Conservation (phyloP, 1,140 invertebrate genomes). For the Ceratoteleas bidentatus region DNA sequence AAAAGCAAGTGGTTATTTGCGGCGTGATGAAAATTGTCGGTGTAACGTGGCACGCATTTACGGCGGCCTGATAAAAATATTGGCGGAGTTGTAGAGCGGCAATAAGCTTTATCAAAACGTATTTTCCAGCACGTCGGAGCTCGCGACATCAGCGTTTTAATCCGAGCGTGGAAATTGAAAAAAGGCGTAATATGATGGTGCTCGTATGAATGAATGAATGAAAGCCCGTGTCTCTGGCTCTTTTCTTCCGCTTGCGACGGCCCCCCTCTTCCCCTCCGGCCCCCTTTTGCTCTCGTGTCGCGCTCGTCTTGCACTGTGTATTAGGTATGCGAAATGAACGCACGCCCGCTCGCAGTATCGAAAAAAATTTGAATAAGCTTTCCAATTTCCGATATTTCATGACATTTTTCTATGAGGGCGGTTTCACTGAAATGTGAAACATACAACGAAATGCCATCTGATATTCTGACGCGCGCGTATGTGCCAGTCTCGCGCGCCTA, state of each 20-base stretch:
- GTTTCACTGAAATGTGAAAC: conserved; percentile 78
- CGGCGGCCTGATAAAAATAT: conserved; percentile 51
- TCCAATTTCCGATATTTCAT: conserved; percentile 81
- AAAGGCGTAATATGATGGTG: conserved; percentile 67
- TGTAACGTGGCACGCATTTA: conserved; percentile 22
- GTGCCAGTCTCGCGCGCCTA: conserved; percentile 50
- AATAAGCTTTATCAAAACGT: conserved; percentile 69
- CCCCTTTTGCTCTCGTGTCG: conserved; percentile 48
- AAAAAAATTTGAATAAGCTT: conserved; percentile 81
- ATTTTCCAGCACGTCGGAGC: conserved; percentile 66
- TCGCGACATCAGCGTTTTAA: conserved; percentile 68
- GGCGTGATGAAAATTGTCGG: conserved; percentile 28
- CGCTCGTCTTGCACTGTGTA: conserved; percentile 60
- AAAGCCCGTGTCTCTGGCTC: conserved; percentile 54
- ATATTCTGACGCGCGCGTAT: conserved; percentile 74
- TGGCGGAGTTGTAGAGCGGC: conserved; percentile 45
- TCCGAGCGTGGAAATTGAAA: conserved; percentile 72
- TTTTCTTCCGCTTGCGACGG: conserved; percentile 56
- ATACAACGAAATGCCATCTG: conserved; percentile 80
- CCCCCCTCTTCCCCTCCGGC: conserved; percentile 15
- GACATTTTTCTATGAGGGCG: conserved; percentile 80
- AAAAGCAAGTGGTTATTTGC: conserved; percentile 38
- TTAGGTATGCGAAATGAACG: conserved; percentile 79
- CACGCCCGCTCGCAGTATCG: conserved; percentile 71
- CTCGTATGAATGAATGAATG: conserved; percentile 70